Percentiles rank a stretch among this genome's conserved stretches.
Conservation (phyloP, 35 echinoderm and acorn worm genomes). For the Ophioderma brevispina region DNA sequence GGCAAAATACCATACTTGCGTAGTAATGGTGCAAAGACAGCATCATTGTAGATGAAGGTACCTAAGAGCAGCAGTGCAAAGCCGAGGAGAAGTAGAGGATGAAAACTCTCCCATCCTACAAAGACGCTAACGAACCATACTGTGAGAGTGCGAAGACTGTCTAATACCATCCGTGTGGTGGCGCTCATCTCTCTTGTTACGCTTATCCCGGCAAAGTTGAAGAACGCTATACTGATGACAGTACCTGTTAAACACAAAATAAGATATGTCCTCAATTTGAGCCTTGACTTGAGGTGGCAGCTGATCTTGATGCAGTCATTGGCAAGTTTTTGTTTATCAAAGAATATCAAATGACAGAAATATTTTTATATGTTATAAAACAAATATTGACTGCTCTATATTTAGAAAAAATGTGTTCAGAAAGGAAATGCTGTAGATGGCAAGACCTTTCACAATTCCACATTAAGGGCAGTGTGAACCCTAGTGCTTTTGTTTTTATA, state of each 20-base stretch:
- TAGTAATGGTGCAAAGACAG: constrained; percentile 50
- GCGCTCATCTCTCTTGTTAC: constrained; percentile 87
- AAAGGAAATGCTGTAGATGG: too few species aligned
- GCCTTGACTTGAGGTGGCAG: too few species aligned
- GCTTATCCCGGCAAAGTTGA: constrained; percentile 90
- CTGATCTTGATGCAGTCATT: too few species aligned
- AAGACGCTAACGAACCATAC: constrained; percentile 65
- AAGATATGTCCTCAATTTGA: too few species aligned
- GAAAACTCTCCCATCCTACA: constrained; percentile 70
- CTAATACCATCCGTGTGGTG: constrained; percentile 88
- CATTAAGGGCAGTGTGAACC: too few species aligned
- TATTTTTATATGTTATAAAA: too few species aligned
- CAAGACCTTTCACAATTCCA: too few species aligned
- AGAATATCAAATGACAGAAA: too few species aligned
- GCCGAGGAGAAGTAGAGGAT: constrained; percentile 40
- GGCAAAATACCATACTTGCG: constrained; percentile 25
- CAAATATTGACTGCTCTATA: too few species aligned
- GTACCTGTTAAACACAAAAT: constrained; percentile 6
- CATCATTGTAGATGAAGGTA: constrained; percentile 83
- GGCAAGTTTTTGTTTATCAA: too few species aligned
- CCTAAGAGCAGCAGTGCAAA: constrained; percentile 64
- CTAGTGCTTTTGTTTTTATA: too few species aligned
- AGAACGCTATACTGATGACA: constrained; percentile 88
- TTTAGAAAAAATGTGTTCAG: too few species aligned
- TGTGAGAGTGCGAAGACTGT: constrained; percentile 74